Conservation (phyloP, 2,888 invertebrate genomes). For the Cryptocheilus praepositus region DNA sequence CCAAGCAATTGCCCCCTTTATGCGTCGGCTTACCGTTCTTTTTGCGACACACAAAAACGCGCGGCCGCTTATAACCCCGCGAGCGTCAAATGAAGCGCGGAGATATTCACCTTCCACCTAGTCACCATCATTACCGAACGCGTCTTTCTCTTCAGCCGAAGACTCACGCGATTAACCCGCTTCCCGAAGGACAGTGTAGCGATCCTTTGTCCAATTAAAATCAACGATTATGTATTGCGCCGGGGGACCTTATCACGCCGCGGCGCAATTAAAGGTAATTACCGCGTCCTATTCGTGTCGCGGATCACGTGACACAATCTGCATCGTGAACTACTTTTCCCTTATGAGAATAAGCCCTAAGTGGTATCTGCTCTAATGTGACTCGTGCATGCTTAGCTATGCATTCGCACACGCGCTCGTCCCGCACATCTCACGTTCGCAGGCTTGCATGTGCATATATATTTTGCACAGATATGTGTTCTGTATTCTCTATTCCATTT, state of each 20-base stretch:
- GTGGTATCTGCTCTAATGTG: not conserved
- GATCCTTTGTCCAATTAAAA: slow-evolving; percentile 55
- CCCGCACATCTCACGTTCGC: too few species aligned
- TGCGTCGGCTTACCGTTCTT: too few species aligned
- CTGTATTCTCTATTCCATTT: too few species aligned
- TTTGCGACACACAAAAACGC: too few species aligned
- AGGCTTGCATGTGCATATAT: too few species aligned
- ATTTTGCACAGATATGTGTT: too few species aligned
- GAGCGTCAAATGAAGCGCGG: too few species aligned
- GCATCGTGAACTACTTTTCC: slow-evolving; percentile 51
- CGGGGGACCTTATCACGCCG: slow-evolving; percentile 40
- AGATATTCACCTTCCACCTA: too few species aligned
- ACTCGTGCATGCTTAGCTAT: too few species aligned
- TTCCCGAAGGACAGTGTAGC: slow-evolving; percentile 37
- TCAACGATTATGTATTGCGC: slow-evolving; percentile 44
- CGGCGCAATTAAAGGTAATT: slow-evolving; percentile 57
- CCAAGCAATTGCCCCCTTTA: too few species aligned
- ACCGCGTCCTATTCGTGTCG: slow-evolving; percentile 47
- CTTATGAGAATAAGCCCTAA: slow-evolving; percentile 10
- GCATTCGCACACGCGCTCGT: too few species aligned
- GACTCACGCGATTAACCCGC: slow-evolving; percentile 28
- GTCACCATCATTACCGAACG: not conserved
- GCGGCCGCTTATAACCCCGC: too few species aligned
- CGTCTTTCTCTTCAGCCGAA: not conserved
- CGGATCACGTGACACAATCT: slow-evolving; percentile 52